These are phyloP conservation scores for Belonocnema kinseyi DNA, from an alignment of 1,140 invertebrate genomes.

Conservation along the genomic window DNA sequence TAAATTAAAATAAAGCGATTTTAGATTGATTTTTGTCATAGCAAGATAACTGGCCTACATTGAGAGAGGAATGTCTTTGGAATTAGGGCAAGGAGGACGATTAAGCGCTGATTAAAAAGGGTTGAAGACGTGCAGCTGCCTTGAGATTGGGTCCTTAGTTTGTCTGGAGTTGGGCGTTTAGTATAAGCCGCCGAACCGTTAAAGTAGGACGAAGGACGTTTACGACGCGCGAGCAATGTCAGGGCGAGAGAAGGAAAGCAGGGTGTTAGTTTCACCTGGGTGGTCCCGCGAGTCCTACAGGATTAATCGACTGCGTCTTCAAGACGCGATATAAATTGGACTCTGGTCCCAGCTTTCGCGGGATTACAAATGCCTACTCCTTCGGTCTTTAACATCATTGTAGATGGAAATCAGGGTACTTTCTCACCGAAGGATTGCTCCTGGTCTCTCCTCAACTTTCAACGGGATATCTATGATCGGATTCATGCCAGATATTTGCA, in stretches of 20 bases:
- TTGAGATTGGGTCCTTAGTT: conserved; percentile 24
- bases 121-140: conserved; percentile 39
- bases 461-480: conserved; percentile 16
- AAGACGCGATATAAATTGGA: conserved; percentile 73
- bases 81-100: background rate
- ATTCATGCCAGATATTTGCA: too few species aligned
- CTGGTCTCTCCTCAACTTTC: conserved; percentile 42
- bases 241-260: conserved; percentile 61
- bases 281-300: conserved; percentile 69
- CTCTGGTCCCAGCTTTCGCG: conserved; percentile 61
- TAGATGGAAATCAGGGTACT: conserved; percentile 70
- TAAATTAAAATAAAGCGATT: too few species aligned
- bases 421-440: conserved; percentile 66
- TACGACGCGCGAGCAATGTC: conserved; percentile 65
- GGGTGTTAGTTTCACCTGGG: conserved; percentile 73
- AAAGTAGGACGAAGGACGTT: conserved; percentile 65
- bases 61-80: conserved; percentile 1
- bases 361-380: conserved; percentile 72
- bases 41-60: background rate
- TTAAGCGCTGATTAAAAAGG: conserved; percentile 31
- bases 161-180: conserved; percentile 35
- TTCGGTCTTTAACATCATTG: conserved; percentile 68
- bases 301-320: conserved; percentile 71
- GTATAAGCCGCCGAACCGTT: conserved; percentile 36
- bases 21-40: too few species aligned